phyloP scores from a whole-genome alignment of 2,113 vertebrate species.

The Jacana jacana region DNA sequence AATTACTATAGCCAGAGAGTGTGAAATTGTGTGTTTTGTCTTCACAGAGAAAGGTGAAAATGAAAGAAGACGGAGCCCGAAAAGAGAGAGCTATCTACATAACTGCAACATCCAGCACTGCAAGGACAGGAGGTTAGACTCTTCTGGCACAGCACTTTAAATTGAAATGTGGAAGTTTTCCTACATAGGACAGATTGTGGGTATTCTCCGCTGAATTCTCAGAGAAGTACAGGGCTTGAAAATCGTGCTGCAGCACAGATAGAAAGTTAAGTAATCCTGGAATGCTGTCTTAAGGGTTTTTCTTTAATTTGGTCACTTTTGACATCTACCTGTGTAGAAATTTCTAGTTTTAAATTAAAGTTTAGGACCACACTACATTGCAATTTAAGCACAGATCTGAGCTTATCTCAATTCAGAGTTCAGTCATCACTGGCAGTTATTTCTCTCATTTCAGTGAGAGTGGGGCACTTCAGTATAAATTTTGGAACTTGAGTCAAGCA shows the following conservation, averaged over 20 bases:
- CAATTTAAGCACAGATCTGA: neutral
- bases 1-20: neutral
- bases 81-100: neutral
- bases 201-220: neutral
- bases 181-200: neutral
- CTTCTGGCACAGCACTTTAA: neutral
- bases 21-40: neutral
- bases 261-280: neutral
- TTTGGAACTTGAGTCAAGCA: accelerated
- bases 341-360: neutral
- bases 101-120: neutral
- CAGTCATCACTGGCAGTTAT: neutral
- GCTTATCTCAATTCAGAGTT: neutral
- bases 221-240: neutral
- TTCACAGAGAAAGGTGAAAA: neutral
- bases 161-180: neutral
- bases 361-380: neutral
- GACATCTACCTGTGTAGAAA: neutral
- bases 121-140: neutral
- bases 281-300: neutral
- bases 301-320: neutral
- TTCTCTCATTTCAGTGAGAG: neutral
- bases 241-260: accelerated
- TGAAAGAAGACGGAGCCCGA: neutral
- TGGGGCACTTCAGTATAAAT: accelerated